Conservation (phyloP, 37 sponge, comb jelly and placozoan genomes). For the Spongilla lacustris region DNA sequence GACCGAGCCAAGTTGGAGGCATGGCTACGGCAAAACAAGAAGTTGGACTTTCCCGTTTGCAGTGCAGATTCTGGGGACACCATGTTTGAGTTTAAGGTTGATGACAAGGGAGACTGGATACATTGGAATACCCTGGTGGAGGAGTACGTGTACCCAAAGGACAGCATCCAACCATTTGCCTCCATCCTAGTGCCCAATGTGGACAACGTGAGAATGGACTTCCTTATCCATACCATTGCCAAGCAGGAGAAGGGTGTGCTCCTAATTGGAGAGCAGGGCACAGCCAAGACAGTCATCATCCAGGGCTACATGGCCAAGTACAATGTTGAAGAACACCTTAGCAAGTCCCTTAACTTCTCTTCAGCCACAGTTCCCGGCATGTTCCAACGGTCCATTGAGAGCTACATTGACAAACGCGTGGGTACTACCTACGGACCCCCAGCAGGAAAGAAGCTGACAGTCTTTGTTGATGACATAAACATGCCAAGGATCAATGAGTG, state of each 20-base stretch:
- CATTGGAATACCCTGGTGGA: constrained; percentile 92
- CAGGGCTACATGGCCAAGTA: constrained; percentile 95
- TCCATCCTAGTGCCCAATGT: constrained; percentile 98
- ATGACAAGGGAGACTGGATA: constrained; percentile 84
- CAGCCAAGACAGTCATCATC: constrained; percentile 98
- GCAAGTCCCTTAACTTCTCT: constrained; percentile 96
- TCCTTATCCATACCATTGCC: constrained; percentile 92
- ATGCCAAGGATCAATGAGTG: constrained; percentile 99
- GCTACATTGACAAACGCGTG: constrained; percentile 98
- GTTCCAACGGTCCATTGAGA: constrained; percentile 98
- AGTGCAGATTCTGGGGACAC: constrained; percentile 79
- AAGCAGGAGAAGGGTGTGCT: constrained; percentile 93
- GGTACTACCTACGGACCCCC: constrained; percentile 99
- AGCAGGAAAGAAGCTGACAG: constrained; percentile 99
- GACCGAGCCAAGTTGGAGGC: constrained; percentile 92
- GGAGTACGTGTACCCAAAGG: constrained; percentile 92
- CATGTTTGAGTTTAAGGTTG: constrained; percentile 95
- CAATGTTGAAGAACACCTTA: constrained; percentile 89
- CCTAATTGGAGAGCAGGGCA: constrained; percentile 98
- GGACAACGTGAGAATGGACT: constrained; percentile 97
- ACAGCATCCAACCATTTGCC: constrained; percentile 85
- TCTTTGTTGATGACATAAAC: constrained; percentile 98
- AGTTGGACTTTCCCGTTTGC: constrained; percentile 76
- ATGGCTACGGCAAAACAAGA: constrained; percentile 82
- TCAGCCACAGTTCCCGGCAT: constrained; percentile 94